A percentile compares a stretch with the other conserved stretches of the same genome.
Evolutionary conservation across 2,113 vertebrate species (phyloP).

Genomic region (Gymnobelideus leadbeateri): DNA sequence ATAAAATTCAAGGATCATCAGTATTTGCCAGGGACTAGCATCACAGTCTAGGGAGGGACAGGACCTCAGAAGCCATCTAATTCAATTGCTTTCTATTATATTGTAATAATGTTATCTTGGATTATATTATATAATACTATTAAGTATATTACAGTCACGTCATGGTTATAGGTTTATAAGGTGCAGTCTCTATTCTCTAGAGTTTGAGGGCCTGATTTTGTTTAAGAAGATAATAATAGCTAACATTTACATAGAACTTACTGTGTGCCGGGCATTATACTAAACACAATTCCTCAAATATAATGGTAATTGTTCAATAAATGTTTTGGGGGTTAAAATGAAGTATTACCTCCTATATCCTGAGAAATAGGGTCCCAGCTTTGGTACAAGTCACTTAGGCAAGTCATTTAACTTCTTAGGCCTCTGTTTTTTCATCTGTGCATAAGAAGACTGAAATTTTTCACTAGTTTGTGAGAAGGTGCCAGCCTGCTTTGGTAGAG

Average conservation of each 20-base stretch:
- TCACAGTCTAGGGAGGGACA: neutral
- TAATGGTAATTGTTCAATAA: neutral
- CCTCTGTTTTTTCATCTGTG: neutral
- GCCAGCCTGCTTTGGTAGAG: neutral
- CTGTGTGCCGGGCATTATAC: neutral
- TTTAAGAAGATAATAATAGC: neutral
- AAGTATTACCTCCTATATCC: neutral
- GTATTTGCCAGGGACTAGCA: neutral
- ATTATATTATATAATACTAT: neutral
- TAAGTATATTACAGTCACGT: neutral
- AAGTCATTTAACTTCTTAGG: neutral
- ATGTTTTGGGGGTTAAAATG: neutral
- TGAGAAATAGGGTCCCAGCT: neutral
- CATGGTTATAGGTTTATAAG: neutral
- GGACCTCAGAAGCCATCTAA: neutral
- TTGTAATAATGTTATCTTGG: neutral
- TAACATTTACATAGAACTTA: neutral
- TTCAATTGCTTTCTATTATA: neutral
- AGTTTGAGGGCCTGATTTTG: neutral
- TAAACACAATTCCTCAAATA: neutral
- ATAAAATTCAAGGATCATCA: neutral
- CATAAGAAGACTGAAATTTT: neutral
- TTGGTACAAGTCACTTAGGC: neutral
- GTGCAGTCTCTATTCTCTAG: neutral
- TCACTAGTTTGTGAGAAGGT: neutral